Evolutionary conservation across 2,888 invertebrate genomes (phyloP), one percentile per base, ranked within the genome.

Genomic region (Phasia obesa): DNA sequence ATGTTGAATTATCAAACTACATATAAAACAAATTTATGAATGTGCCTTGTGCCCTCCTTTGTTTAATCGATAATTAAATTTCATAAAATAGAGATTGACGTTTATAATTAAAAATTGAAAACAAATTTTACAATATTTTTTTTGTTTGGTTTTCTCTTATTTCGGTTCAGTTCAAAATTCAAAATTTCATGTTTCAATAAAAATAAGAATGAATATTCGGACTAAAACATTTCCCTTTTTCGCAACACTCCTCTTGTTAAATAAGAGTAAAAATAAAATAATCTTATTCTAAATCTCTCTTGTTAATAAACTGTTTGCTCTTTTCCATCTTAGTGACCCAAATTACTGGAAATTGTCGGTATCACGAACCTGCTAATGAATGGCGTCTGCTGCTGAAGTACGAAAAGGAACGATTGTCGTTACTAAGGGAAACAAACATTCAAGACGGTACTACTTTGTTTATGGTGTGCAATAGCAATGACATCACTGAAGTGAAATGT

Each of bases 341-440:
- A 73, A n/a, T 13, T 7, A 31, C 7, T 3, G 31, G 7, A 3
- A 64, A 13, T 19, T 64, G 64, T 13, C 0, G 7, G 0, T 17
- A 19, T 27, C 7, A 13, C 5, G 2, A 31, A 19, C 2, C 9
- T 57, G 19, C 42, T 0, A 31, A 76, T 17, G 79, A 83, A 17
- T 76, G 74, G 59, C 83, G 67, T 25, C n/a, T 83, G 4, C 5
- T 71, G 0, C 7, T 83, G 0, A 55, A 67, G 27, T 76, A 67
- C 27, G 67, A 75, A 4, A 51, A 83, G 25, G 67, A 31, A 0
- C 31, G 21, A 21, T 49, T 76, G 13, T 7, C 44, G 1, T 9
- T 78, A 0, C 31, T 84, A 21, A 51, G 84, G 31, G 70, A 78
- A 0, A 5, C 21, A 0, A 17, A 9, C 0, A 44, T 84, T 1